These are phyloP conservation scores for Donacobius atricapilla DNA, from an alignment of 2,113 vertebrate genomes.

Conservation along the genomic window DNA sequence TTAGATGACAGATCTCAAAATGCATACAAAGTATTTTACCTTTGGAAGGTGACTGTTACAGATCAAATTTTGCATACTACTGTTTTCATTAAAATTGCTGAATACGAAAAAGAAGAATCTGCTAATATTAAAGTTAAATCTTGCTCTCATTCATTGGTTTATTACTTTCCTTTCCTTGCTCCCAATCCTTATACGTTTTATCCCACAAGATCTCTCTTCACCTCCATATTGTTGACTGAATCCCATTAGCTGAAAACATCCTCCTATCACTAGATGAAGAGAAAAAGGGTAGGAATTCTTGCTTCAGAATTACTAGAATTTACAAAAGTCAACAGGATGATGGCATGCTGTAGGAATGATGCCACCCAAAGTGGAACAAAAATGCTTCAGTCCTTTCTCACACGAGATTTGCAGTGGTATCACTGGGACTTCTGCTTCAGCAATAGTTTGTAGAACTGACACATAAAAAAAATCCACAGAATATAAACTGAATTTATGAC, in stretches of 20 bases:
- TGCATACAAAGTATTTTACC: neutral
- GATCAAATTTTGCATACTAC: neutral
- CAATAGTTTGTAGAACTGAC: neutral
- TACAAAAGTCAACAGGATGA: neutral
- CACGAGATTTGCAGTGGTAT: neutral
- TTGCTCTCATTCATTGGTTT: neutral
- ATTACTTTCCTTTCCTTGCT: neutral
- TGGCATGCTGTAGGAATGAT: neutral
- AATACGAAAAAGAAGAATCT: neutral
- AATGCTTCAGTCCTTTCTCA: neutral
- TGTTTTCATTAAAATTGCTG: neutral
- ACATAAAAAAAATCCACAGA: neutral
- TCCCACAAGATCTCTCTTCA: neutral
- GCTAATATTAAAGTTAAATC: neutral
- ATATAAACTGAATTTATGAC: slow-evolving; percentile 26
- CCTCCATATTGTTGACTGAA: neutral
- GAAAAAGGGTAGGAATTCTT: neutral
- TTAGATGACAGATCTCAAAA: neutral
- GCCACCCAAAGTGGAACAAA: neutral
- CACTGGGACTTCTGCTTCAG: neutral
- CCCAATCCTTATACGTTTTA: neutral
- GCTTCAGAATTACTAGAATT: neutral
- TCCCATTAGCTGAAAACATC: neutral
- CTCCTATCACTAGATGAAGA: neutral
- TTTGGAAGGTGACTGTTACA: neutral